A percentile compares a stretch with the other conserved stretches of the same genome.
These are phyloP conservation scores for Ruditapes philippinarum DNA, from an alignment of 1,140 invertebrate species.

Conservation along the genomic window DNA sequence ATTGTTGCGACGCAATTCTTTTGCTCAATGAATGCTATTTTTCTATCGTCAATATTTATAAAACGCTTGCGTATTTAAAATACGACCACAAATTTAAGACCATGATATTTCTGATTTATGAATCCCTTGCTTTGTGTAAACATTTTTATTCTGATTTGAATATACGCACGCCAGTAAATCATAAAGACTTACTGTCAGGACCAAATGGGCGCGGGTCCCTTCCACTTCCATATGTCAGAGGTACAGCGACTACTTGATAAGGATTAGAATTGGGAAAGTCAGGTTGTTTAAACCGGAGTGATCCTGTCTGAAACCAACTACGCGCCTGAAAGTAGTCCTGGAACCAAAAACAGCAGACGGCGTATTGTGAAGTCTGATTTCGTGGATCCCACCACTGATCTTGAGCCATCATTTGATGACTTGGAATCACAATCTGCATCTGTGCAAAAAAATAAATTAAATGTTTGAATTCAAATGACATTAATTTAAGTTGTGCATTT, in stretches of 20 bases:
- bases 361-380: neutral
- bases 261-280: slow-evolving; percentile 43
- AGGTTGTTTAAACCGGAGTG: slow-evolving; percentile 5
- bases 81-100: too few relatives aligned
- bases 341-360: slow-evolving; percentile 48
- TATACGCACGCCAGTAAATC: too few relatives aligned
- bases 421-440: slow-evolving; percentile 34
- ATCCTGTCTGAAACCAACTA: slow-evolving; percentile 45
- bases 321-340: slow-evolving; percentile 28
- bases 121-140: too few relatives aligned
- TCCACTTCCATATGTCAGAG: slow-evolving; percentile 47
- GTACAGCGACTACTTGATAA: slow-evolving; percentile 20
- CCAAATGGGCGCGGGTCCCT: slow-evolving; percentile 25
- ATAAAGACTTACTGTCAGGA: slow-evolving; percentile 36
- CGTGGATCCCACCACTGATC: slow-evolving; percentile 30
- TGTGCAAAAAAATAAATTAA: neutral
- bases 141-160: too few relatives aligned
- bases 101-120: too few relatives aligned
- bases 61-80: too few relatives aligned
- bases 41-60: too few relatives aligned
- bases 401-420: slow-evolving; percentile 13
- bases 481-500: too few relatives aligned
- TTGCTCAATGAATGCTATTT: too few relatives aligned
- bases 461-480: too few relatives aligned
- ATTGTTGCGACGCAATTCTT: neutral